These are phyloP conservation scores for Paedocypris sp. DNA, from an alignment of 2,113 vertebrate species.

Conservation along the genomic window DNA sequence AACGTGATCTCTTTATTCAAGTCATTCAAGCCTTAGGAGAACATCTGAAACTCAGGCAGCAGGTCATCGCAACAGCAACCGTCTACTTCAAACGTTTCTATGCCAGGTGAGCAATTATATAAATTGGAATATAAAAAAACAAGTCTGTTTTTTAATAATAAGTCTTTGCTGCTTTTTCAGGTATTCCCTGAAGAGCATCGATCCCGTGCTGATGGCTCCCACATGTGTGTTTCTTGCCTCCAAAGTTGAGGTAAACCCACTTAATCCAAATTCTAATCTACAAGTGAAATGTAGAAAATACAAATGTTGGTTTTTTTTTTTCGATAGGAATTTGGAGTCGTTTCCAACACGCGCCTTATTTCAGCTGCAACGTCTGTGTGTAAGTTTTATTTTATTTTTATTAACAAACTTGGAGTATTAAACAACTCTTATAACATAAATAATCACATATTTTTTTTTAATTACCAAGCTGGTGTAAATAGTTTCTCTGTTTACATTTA, in stretches of 20 bases:
- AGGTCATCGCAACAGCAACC: slow-evolving; percentile 97
- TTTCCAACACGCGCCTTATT: slow-evolving; percentile 95
- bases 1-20: too few species aligned
- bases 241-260: slow-evolving; percentile 88
- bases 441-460: neutral
- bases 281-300: neutral
- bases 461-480: too few species aligned
- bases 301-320: neutral
- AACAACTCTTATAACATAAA: neutral
- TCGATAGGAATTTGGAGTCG: slow-evolving; percentile 93
- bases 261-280: neutral
- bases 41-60: slow-evolving; percentile 97
- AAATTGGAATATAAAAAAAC: too few species aligned
- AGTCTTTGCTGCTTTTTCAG: slow-evolving; percentile 50
- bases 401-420: neutral
- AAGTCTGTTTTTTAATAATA: neutral
- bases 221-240: slow-evolving; percentile 98
- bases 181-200: slow-evolving; percentile 98
- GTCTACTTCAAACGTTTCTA: slow-evolving; percentile 99
- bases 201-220: slow-evolving; percentile 98
- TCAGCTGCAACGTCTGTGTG: slow-evolving; percentile 98
- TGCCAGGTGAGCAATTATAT: slow-evolving; percentile 92
- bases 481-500: too few species aligned
- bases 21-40: slow-evolving; percentile 98
- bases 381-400: slow-evolving; percentile 63